Evolutionary conservation across 2,113 vertebrate species (phyloP), one percentile per base, ranked within the genome.

Genomic region (Epinephelus fuscoguttatus): DNA sequence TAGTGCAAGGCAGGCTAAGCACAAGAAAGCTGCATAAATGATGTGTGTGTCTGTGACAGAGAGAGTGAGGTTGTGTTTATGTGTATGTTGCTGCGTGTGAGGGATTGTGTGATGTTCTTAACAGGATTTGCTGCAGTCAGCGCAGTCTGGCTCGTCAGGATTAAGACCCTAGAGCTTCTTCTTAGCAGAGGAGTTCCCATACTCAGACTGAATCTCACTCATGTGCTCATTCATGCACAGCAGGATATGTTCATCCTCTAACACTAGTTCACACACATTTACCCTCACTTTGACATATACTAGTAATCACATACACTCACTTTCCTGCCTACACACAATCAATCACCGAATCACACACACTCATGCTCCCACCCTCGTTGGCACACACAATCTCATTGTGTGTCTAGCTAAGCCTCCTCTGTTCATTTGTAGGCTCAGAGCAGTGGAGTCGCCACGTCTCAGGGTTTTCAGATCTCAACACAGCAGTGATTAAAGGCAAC

Each of bases 91-190:
- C 23, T 74, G 79, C 74, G 11, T 50, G 75, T 69, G 25, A 75
- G 72, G 72, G 75, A 80, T 79, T 78, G 84, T 25, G n/a, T 30
- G 72, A 90, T 52, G 67, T 75, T 86, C 79, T 89, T 93, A 94
- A 91, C 75, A 72, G 91, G 91, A 94, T 95, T 94, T 91, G 89
- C 78, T 80, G 68, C 67, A 14, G 84, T 92, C 88, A 90, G 88
- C 61, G 1, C 15, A 69, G 85, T 85, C 74, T 1, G 7, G 89
- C 84, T 92, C 42, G 10, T 67, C 1, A 10, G 89, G 82, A 90
- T 93, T 84, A 93, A 90, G 68, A 78, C 52, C 59, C 49, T 27
- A 60, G 57, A 86, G 71, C 87, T 73, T 80, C 77, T 82, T 71
- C 82, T 60, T 71, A 73, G 84, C 70, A 75, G 69, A 4, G 1